These are phyloP conservation scores for Callimico goeldii DNA, from an alignment of 2,797 vertebrate species.

Conservation along the genomic window DNA sequence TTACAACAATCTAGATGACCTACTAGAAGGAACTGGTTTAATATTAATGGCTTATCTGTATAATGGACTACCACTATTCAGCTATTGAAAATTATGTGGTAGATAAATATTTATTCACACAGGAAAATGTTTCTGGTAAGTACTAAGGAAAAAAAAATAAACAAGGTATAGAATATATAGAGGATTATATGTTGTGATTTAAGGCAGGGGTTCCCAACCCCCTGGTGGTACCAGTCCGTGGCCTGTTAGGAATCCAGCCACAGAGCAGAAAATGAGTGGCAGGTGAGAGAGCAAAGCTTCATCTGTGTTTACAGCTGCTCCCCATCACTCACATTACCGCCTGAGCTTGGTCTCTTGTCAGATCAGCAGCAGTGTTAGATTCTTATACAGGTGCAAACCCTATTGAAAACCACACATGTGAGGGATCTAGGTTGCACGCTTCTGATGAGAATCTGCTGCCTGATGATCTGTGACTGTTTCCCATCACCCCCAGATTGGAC, in stretches of 20 bases:
- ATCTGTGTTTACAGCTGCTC: background rate
- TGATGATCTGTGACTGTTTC: background rate
- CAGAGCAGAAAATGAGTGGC: background rate
- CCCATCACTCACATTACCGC: background rate
- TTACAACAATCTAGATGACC: background rate
- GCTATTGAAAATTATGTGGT: background rate
- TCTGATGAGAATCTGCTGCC: background rate
- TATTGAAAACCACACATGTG: background rate
- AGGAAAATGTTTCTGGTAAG: constrained; percentile 8
- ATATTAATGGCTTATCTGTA: background rate
- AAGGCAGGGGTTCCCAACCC: background rate
- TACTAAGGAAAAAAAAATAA: background rate
- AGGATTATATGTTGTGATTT: background rate
- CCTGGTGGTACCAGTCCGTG: background rate
- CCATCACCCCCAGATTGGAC: background rate
- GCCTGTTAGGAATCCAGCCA: background rate
- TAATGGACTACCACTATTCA: background rate
- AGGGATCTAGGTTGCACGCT: background rate
- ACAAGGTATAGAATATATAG: background rate
- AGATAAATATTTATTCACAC: constrained; percentile 27
- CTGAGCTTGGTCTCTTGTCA: background rate
- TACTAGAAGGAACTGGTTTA: background rate
- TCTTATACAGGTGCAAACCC: background rate
- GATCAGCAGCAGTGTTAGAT: background rate
- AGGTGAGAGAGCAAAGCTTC: background rate